These are phyloP conservation scores for Nemopilema nomurai DNA, from an alignment of 30 jellyfish, hydroid and myxozoan genomes.

Conservation along the genomic window DNA sequence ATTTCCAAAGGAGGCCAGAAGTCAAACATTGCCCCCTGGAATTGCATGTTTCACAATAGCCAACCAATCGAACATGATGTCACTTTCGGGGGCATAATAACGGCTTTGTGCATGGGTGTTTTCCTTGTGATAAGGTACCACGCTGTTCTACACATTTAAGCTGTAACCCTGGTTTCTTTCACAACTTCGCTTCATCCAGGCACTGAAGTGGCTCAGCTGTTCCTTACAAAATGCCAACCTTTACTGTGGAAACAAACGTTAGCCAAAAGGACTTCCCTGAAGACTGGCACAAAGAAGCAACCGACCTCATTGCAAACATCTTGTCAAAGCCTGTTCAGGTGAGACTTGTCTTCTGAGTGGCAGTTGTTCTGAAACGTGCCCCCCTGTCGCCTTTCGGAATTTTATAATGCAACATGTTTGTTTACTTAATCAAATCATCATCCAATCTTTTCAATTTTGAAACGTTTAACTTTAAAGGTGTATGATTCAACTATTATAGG, in stretches of 20 bases:
- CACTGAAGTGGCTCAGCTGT: no score
- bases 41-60: no score
- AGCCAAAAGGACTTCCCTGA: slow-evolving; percentile 22
- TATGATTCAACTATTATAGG: no score
- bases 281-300: slow-evolving; percentile 47
- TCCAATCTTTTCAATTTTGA: background rate
- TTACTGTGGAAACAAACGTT: slow-evolving; percentile 38
- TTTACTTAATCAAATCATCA: background rate
- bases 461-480: no score
- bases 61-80: no score
- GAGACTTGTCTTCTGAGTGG: background rate
- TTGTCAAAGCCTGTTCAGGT: slow-evolving; percentile 43
- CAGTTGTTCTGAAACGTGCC: background rate
- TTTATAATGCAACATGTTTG: no score
- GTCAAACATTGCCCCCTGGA: background rate
- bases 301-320: slow-evolving; percentile 32
- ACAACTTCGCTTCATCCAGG: no score
- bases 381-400: background rate
- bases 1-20: background rate
- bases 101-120: no score
- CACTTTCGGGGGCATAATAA: background rate
- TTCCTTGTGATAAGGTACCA: no score
- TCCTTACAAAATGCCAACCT: slow-evolving; percentile 34
- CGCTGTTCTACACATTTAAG: no score
- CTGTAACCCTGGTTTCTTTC: background rate